Conservation (phyloP, 1,140 invertebrate genomes). For the Temnothorax longispinosus region DNA sequence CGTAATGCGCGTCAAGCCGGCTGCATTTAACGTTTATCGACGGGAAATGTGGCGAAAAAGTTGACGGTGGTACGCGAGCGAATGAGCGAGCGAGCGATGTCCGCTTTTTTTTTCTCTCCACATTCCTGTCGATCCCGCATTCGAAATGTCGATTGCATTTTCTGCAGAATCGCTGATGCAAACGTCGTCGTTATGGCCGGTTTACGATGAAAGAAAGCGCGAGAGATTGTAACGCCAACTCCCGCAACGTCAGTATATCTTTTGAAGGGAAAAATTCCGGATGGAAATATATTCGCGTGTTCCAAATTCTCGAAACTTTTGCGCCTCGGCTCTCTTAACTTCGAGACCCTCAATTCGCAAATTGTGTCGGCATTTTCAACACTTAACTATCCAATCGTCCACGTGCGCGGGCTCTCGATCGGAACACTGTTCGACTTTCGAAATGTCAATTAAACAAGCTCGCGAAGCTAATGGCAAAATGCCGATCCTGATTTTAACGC, state of each 20-base stretch:
- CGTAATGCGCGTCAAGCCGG: conserved; percentile 57
- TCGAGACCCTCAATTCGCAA: conserved; percentile 6
- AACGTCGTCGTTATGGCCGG: background rate
- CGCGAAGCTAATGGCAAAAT: conserved; percentile 13
- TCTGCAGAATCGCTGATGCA: conserved; percentile 42
- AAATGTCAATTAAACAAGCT: conserved; percentile 16
- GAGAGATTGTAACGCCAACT: background rate
- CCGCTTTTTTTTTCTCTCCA: conserved; percentile 1
- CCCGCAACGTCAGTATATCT: background rate
- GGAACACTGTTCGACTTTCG: background rate
- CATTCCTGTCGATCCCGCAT: conserved; percentile 22
- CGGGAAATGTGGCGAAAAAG: conserved; percentile 51
- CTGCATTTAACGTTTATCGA: conserved; percentile 59
- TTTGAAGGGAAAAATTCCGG: background rate
- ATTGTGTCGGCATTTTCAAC: background rate
- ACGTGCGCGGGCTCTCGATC: background rate
- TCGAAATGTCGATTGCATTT: conserved; percentile 48
- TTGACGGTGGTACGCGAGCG: conserved; percentile 18
- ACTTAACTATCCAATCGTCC: background rate
- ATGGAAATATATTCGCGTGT: background rate
- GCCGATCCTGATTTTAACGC: conserved; percentile 16
- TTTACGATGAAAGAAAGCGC: conserved; percentile 11
- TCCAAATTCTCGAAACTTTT: background rate
- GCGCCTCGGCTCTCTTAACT: background rate
- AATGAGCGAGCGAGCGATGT: background rate